These are phyloP conservation scores for Felis chaus DNA, from an alignment of 2,113 vertebrate genomes.

Conservation along the genomic window DNA sequence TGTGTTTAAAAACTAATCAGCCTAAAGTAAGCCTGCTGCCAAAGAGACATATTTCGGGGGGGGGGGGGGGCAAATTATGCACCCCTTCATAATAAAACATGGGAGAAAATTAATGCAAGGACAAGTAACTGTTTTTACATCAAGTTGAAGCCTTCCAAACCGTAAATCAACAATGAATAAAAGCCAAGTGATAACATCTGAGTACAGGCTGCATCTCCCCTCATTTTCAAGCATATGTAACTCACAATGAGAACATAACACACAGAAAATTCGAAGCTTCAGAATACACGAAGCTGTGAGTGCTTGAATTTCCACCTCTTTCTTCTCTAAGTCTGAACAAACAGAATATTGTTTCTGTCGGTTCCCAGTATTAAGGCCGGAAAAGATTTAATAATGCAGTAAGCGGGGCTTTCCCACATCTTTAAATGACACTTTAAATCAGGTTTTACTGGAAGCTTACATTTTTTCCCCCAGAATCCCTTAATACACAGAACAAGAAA, in stretches of 20 bases:
- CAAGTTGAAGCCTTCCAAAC: background rate
- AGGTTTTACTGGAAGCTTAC: constrained; percentile 55
- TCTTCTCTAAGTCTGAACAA: constrained; percentile 53
- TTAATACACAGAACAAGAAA: constrained; percentile 38
- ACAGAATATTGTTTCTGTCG: constrained; percentile 47
- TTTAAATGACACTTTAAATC: constrained; percentile 68
- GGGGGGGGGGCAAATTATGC: background rate
- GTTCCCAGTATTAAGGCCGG: constrained; percentile 27
- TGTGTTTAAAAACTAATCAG: background rate
- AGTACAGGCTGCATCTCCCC: background rate
- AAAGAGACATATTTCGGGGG: background rate
- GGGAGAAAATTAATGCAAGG: background rate
- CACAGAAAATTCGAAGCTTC: background rate
- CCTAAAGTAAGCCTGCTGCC: background rate
- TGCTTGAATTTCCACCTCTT: constrained; percentile 47
- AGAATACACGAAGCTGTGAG: background rate
- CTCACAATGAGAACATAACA: background rate
- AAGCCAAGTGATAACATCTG: background rate
- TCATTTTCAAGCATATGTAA: background rate
- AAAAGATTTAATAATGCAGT: constrained; percentile 67
- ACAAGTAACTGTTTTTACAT: background rate
- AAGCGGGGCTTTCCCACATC: constrained; percentile 27
- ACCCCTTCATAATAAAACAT: background rate
- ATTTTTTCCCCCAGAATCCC: constrained; percentile 22
- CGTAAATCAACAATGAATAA: background rate